These are phyloP conservation scores for Trachelus stipa DNA, from an alignment of 2,888 invertebrate species.

Conservation along the genomic window DNA sequence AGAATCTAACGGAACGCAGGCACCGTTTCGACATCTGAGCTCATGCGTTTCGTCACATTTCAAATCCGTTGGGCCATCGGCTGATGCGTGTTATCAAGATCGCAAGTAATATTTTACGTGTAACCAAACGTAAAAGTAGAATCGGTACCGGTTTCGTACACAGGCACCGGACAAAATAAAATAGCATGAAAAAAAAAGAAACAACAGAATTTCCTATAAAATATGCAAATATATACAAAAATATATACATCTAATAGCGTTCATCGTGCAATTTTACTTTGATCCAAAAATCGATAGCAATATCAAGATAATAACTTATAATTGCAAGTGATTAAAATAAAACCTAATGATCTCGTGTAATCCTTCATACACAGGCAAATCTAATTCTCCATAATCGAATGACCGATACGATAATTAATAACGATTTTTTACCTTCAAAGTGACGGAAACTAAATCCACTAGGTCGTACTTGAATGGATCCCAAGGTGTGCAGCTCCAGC, in stretches of 20 bases:
- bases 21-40: constrained; percentile 69
- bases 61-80: constrained; percentile 4
- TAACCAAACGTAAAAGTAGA: neutral
- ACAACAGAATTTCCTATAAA: neutral
- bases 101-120: neutral
- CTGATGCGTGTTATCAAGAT: constrained; percentile 1
- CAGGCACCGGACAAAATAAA: neutral
- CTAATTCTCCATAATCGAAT: neutral
- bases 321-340: neutral
- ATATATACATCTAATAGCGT: neutral
- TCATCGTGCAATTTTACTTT: neutral
- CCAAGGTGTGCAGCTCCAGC: constrained; percentile 71
- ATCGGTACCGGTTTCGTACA: neutral
- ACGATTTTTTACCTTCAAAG: constrained; percentile 69
- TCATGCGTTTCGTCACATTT: constrained; percentile 54
- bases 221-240: neutral
- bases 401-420: neutral
- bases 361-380: neutral
- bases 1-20: constrained; percentile 70
- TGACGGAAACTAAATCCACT: constrained; percentile 73
- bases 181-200: neutral
- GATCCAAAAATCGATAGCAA: neutral
- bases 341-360: neutral
- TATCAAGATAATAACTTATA: neutral
- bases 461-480: constrained; percentile 69